A percentile compares a stretch with the other conserved stretches of the same genome.
These are phyloP conservation scores for Sebastes fasciatus DNA, from an alignment of 2,113 vertebrate species.

Conservation along the genomic window DNA sequence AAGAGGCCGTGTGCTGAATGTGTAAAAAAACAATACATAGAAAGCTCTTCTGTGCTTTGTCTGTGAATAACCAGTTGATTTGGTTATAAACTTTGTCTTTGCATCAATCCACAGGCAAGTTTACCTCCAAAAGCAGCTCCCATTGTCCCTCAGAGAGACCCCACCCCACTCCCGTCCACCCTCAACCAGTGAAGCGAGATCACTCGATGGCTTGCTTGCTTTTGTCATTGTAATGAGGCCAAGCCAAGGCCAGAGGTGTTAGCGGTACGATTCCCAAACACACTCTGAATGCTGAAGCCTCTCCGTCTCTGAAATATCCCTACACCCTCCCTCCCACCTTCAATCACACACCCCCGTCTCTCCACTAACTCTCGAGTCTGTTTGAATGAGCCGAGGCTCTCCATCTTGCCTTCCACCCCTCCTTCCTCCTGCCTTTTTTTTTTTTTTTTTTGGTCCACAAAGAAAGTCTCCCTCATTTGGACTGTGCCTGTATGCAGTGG, in stretches of 20 bases:
- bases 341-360: constrained; percentile 32
- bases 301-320: constrained; percentile 22
- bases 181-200: constrained; percentile 40
- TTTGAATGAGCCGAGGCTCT: constrained; percentile 26
- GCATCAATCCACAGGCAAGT: constrained; percentile 50
- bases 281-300: constrained; percentile 51
- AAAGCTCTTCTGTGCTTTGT: constrained; percentile 53
- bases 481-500: constrained; percentile 46
- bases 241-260: constrained; percentile 78
- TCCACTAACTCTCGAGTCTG: constrained; percentile 32
- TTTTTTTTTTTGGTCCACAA: constrained; percentile 39
- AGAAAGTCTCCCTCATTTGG: constrained; percentile 66
- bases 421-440: constrained; percentile 14
- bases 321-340: constrained; percentile 14
- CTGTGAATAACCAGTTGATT: constrained; percentile 47
- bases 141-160: constrained; percentile 49
- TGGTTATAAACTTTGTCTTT: constrained; percentile 47
- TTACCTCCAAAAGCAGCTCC: constrained; percentile 59
- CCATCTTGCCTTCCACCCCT: constrained; percentile 43
- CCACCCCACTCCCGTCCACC: constrained; percentile 7
- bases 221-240: constrained; percentile 84
- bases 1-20: constrained; percentile 43
- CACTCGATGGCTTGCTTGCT: constrained; percentile 59
- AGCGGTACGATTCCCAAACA: constrained; percentile 53
- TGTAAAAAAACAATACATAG: constrained; percentile 40